Conservation (phyloP, 2,888 invertebrate genomes). For the Pediacus dermestoides region DNA sequence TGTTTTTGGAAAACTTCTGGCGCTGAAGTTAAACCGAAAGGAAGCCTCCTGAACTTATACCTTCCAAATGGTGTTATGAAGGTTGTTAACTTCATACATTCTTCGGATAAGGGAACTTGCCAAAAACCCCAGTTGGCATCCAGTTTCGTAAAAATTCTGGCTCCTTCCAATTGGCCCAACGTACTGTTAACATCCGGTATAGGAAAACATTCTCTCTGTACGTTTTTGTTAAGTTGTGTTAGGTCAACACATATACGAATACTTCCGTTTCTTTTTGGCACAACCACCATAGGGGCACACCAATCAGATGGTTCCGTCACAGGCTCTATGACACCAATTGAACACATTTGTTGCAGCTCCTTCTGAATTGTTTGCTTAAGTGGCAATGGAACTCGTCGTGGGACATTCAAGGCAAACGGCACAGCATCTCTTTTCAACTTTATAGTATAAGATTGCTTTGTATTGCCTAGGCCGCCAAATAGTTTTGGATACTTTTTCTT, state of each 20-base stretch:
- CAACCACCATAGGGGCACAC: conserved; percentile 24
- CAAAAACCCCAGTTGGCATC: conserved; percentile 30
- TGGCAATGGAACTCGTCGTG: conserved; percentile 1
- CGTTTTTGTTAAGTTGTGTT: conserved; percentile 14
- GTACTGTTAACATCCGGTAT: conserved; percentile 17
- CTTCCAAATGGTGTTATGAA: conserved; percentile 31
- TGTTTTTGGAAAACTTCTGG: conserved; percentile 31
- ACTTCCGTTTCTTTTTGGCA: conserved; percentile 18
- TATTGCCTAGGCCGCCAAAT: conserved; percentile 6
- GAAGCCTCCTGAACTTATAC: conserved; percentile 25
- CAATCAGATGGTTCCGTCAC: conserved; percentile 20
- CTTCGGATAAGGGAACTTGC: conserved; percentile 25
- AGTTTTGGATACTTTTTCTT: neutral
- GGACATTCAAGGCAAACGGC: too few relatives aligned
- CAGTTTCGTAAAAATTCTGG: conserved; percentile 9
- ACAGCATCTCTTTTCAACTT: neutral
- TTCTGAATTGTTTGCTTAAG: neutral
- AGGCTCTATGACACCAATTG: neutral
- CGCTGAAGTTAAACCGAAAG: conserved; percentile 27
- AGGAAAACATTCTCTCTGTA: conserved; percentile 12
- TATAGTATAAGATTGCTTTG: conserved; percentile 5
- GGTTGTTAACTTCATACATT: conserved; percentile 28
- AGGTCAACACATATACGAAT: conserved; percentile 19
- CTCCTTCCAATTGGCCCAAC: conserved; percentile 9
- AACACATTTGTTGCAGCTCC: conserved; percentile 1